Evolutionary conservation across 2,888 invertebrate species (phyloP), one percentile per base, ranked within the genome.

Genomic region (Campoplex nolae): DNA sequence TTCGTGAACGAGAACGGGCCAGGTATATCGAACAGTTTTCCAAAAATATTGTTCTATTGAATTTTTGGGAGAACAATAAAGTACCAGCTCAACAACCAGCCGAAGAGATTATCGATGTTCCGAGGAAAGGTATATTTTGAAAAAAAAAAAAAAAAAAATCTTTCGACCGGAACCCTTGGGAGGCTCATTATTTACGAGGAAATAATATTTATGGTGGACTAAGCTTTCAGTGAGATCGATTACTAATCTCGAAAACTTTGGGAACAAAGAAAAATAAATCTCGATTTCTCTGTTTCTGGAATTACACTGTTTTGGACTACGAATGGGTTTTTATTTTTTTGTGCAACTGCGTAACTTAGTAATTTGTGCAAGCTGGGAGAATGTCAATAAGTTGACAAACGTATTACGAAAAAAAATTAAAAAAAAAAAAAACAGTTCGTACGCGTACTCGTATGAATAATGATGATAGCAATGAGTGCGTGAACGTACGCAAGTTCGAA

Each of bases 401-500:
- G 32, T 35, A 62, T 71, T 23, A 71, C 73, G 42, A 38, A 76
- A 56, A 23, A 23, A 23, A 23, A 23, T 23, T 23, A 23, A 23
- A 23, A 23, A 23, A 23, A 23, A 23, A 23, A 23, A 23, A 56
- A 58, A 48, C 16, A 6, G 32, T 32, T 13, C 16, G 32, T 58
- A 56, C 42, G 32, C 28, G 11, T 45, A 42, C 38, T 75, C 38
- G 58, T 32, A 65, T 56, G 23, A 48, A 76, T 65, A 48, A 65
- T 65, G n/a, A 76, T 48, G 65, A 86, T 84, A 86, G 79, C 73
- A 65, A 80, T 18, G 73, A 75, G 65, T 42, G 70, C 23, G 23
- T 54, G n/a, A 79, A 35, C 45, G 80, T 84, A 54, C 58, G 74
- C 32, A 74, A 56, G 48, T 76, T 56, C 58, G 74, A 75, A 62